These are phyloP conservation scores for Gambusia yucatana DNA, from an alignment of 2,797 vertebrate genomes.

Conservation along the genomic window DNA sequence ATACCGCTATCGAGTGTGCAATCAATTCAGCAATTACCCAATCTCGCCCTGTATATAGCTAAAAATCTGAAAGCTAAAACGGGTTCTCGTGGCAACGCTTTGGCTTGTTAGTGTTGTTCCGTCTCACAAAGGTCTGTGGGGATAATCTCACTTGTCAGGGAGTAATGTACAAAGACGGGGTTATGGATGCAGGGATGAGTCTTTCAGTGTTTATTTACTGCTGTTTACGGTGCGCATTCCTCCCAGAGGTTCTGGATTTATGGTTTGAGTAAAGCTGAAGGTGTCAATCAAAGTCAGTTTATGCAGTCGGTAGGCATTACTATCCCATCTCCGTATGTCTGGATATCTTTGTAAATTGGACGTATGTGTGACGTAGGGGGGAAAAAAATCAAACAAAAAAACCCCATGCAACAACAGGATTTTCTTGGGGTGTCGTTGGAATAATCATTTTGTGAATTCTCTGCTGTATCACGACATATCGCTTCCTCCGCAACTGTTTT, in stretches of 20 bases:
- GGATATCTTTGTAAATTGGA: conserved; percentile 23
- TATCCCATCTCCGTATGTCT: neutral
- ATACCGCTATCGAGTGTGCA: conserved; percentile 46
- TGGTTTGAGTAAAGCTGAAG: conserved; percentile 44
- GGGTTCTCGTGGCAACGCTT: conserved; percentile 39
- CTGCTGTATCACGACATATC: conserved; percentile 7
- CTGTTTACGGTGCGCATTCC: conserved; percentile 62
- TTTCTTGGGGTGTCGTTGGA: conserved; percentile 17
- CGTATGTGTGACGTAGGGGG: neutral
- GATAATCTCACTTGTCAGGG: conserved; percentile 50
- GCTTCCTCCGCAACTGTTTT: conserved; percentile 7
- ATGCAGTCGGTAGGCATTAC: conserved; percentile 36
- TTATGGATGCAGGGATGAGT: conserved; percentile 41
- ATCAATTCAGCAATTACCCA: conserved; percentile 62
- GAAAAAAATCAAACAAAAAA: neutral
- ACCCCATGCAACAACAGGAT: neutral
- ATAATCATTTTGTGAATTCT: conserved; percentile 4
- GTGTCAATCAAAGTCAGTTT: conserved; percentile 70
- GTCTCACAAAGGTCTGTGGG: conserved; percentile 29
- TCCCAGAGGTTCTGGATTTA: conserved; percentile 64
- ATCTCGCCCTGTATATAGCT: conserved; percentile 31
- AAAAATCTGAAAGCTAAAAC: conserved; percentile 33
- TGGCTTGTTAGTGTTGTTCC: conserved; percentile 17
- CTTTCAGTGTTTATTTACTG: conserved; percentile 68
- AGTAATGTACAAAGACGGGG: conserved; percentile 39